These are phyloP conservation scores for Syngnathoides biaculeatus DNA, from an alignment of 2,113 vertebrate species.

Conservation along the genomic window DNA sequence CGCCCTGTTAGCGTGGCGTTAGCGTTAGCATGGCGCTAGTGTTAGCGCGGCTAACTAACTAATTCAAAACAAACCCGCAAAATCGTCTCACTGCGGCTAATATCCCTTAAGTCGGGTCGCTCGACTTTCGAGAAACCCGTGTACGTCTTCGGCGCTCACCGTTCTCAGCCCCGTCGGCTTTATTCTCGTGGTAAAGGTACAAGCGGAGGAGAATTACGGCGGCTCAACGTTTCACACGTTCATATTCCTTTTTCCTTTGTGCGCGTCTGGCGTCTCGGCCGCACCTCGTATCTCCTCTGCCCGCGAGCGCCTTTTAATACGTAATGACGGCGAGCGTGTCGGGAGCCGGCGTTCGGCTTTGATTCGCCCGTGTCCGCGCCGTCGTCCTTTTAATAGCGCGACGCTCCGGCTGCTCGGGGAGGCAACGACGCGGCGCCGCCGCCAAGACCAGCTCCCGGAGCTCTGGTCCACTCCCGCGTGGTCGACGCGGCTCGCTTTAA, in stretches of 20 bases:
- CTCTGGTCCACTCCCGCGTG: constrained; percentile 22
- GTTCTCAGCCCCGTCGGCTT: too few species aligned
- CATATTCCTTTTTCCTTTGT: constrained; percentile 10
- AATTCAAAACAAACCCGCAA: too few species aligned
- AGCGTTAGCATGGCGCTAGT: too few species aligned
- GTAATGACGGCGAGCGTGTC: constrained; percentile 27
- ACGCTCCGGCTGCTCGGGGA: constrained; percentile 34
- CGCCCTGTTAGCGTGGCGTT: too few species aligned
- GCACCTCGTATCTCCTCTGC: constrained; percentile 13
- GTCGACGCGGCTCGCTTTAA: neutral
- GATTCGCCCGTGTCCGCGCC: constrained; percentile 42
- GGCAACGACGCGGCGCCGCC: constrained; percentile 22
- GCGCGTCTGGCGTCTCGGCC: neutral
- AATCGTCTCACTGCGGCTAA: too few species aligned
- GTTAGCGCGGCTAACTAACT: too few species aligned
- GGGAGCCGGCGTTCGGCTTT: constrained; percentile 29
- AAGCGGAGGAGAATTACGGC: too few species aligned
- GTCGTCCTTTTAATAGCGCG: constrained; percentile 40
- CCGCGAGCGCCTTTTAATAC: constrained; percentile 12
- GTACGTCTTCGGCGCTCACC: too few species aligned
- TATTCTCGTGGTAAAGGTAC: too few species aligned
- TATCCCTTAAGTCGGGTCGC: too few species aligned
- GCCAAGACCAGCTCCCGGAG: constrained; percentile 34
- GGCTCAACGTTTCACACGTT: too few species aligned
- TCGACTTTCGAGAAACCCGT: too few species aligned